A percentile compares a stretch with the other conserved stretches of the same genome.
These are phyloP conservation scores for Salmo trutta DNA, from an alignment of 2,797 vertebrate species.

Conservation along the genomic window DNA sequence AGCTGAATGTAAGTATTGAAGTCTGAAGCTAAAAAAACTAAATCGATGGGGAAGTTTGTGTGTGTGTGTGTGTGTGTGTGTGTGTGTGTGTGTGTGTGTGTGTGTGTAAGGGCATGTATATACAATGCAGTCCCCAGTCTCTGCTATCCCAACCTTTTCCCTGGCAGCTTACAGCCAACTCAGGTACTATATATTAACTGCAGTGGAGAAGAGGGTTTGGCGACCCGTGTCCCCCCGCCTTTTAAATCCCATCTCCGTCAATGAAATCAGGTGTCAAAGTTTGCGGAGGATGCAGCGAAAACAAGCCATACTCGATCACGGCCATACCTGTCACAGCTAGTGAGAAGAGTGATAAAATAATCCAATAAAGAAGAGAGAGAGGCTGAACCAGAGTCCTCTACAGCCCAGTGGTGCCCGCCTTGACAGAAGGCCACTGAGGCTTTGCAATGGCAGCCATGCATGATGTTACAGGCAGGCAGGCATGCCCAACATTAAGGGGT, in stretches of 20 bases:
- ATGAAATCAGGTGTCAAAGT: conserved; percentile 77
- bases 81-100: not conserved
- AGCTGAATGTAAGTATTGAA: no score
- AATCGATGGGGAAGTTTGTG: no score
- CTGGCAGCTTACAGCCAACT: conserved; percentile 38
- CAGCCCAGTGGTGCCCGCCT: conserved; percentile 21
- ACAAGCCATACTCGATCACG: conserved; percentile 74
- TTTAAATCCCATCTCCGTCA: conserved; percentile 73
- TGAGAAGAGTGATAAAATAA: conserved; percentile 65
- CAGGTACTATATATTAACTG: conserved; percentile 60
- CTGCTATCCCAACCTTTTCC: conserved; percentile 26
- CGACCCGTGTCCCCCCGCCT: conserved; percentile 67
- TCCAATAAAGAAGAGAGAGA: conserved; percentile 62
- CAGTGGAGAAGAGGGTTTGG: conserved; percentile 57
- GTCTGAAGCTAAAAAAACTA: not conserved
- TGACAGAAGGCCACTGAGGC: conserved; percentile 39
- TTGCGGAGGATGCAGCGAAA: conserved; percentile 71
- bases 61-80: no score
- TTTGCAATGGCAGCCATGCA: conserved; percentile 39
- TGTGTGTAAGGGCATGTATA: not conserved
- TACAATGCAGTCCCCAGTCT: not conserved
- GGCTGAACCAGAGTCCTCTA: conserved; percentile 31
- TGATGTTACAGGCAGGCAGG: conserved; percentile 29
- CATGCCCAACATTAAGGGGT: conserved; percentile 28
- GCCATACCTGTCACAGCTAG: conserved; percentile 65